Conservation (phyloP, 1,140 invertebrate species). For the Bursaphelenchus mucronatus region DNA sequence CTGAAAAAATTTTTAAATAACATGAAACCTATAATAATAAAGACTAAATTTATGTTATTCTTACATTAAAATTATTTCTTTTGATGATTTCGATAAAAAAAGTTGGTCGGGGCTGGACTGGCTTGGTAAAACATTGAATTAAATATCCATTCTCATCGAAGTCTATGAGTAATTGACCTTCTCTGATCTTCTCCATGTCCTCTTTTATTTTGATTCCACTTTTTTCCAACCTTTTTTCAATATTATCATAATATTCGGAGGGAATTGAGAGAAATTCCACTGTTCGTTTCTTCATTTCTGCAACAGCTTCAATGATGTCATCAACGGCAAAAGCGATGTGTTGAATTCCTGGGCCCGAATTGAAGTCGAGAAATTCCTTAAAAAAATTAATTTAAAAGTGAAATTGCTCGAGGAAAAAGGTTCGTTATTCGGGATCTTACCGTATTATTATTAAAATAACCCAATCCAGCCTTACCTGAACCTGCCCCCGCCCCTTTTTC, state of each 20-base stretch:
- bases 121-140: conserved; percentile 96
- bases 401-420: too few relatives aligned
- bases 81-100: conserved; percentile 96
- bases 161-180: conserved; percentile 78
- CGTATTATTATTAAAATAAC: not conserved
- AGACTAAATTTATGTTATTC: conserved; percentile 4
- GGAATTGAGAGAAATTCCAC: conserved; percentile 85
- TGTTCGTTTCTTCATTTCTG: conserved; percentile 74
- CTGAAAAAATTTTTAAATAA: conserved; percentile 65
- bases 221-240: conserved; percentile 72
- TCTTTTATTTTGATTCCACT: conserved; percentile 79
- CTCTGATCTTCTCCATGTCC: conserved; percentile 68
- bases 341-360: conserved; percentile 91
- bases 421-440: not conserved
- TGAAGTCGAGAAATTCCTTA: conserved; percentile 94
- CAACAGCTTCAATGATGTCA: conserved; percentile 79
- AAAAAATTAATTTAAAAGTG: too few relatives aligned
- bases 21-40: conserved; percentile 11
- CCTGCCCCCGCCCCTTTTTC: conserved; percentile 31
- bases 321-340: conserved; percentile 90
- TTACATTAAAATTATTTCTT: conserved; percentile 70
- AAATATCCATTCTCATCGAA: conserved; percentile 96
- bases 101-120: conserved; percentile 92
- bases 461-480: conserved; percentile 27
- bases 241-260: conserved; percentile 79